Base-by-base conservation (phyloP, 2,888 invertebrate genomes). In the Timandra comae region DNA sequence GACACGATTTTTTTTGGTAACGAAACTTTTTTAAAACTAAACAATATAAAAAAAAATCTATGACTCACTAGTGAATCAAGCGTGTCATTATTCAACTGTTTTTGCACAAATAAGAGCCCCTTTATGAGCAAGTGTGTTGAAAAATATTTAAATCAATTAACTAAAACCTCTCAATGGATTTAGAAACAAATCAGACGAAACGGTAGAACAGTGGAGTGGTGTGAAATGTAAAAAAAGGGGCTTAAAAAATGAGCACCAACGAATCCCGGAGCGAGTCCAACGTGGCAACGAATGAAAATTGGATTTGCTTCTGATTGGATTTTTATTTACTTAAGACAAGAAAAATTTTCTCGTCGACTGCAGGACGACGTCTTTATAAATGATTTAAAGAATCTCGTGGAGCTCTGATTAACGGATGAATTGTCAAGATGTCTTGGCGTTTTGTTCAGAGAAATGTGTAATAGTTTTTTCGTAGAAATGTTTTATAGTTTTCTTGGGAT, bases 311-410 rank as follows among this genome's bases (percentile, higher is more conserved):
- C 78, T 84, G 84, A 85, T 85, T 85, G 84, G 84, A 84, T 81
- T 84, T 84, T 84, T 85, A 85, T 85, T 85, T 84, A 84, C 84
- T 84, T 84, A 85, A 84, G 84, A 84, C 84, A 84, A 85, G 84
- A 84, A 82, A 80, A 82, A 80, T 79, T 80, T 68, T 60, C 65
- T 50, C 41, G 44, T 44, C 52, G 50, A 46, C 42, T 52, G 49
- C 55, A 59, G 26, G 39, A 33, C 43, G 68, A 66, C 72, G 69
- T 70, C 70, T 71, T 81, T 79, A 80, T 81, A 81, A 82, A 84
- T 84, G 81, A 73, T 79, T 81, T 78, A 70, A 65, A 56, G 57
- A 56, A 54, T 37, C 35, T 32, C 48, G 56, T 49, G 56, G 39
- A 37, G 59, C 56, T 52, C 63, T 74, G 75, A 75, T 74, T 75